Evolutionary conservation across 1,140 invertebrate species (phyloP), one percentile per base, ranked within the genome.

Genomic region (Saccostrea echinata): DNA sequence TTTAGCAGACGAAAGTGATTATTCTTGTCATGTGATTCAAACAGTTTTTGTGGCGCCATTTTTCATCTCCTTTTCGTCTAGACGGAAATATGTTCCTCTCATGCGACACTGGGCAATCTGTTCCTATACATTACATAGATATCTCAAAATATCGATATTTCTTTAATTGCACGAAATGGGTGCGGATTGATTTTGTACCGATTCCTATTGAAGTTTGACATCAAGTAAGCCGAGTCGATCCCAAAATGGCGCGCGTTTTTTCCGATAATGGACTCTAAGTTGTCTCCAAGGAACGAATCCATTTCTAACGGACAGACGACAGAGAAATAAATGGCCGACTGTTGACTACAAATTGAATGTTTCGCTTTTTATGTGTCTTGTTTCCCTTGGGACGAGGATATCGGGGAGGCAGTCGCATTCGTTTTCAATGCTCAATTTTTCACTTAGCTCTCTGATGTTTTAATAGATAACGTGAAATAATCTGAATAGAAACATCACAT

Each of bases 251-350:
- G 68, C 68, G 24, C 6, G 68, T 24, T 30, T 76, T 24, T 27
- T 33, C 68, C 24, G 68, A 76, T 76, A 76, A 76, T 76, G 68
- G 68, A 76, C 68, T 76, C 27, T 13, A 16, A 30, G 24, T 76
- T 76, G 68, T 76, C 68, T 76, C 68, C 68, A 76, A 76, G 68
- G 68, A 76, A 76, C 27, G 68, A 24, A 76, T 33, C 68, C 68
- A 76, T 76, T 76, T 76, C 68, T 76, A 76, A 76, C 68, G 68
- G 68, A 76, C 68, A 76, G 68, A 76, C 68, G 68, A 76, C 68
- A 76, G 68, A 76, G 68, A 76, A 76, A 76, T 76, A 76, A 76
- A 76, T 76, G 68, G 68, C 68, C 68, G 16, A 76, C 13, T 24
- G 27, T 76, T 76, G 68, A 16, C 68, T 76, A 76, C 68, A 76